A percentile compares a stretch with the other conserved stretches of the same genome.
Conservation (phyloP, 1,140 invertebrate genomes). For the Drosophila melanogaster region Release_6_plus_ISO1_MT NT_033779.5:21002501-21003000, state of each 20-base stretch:
- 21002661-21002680: slow-evolving; percentile 68
- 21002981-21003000: slow-evolving; percentile 20
- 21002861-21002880: slow-evolving; percentile 13
- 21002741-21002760: slow-evolving; percentile 33
- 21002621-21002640: slow-evolving; percentile 49
- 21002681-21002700: slow-evolving; percentile 59
- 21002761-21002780: slow-evolving; percentile 3
- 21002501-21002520: neutral
- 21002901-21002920: slow-evolving; percentile 6
- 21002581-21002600: slow-evolving; percentile 26
- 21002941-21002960: slow-evolving; percentile 57
- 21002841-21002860: slow-evolving; percentile 20
- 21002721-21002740: neutral
- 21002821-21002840: slow-evolving; percentile 25
- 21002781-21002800: slow-evolving; percentile 31
- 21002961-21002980: slow-evolving; percentile 50
- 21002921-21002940: slow-evolving; percentile 46
- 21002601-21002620: slow-evolving; percentile 7
- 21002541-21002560: slow-evolving; percentile 76
- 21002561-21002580: slow-evolving; percentile 79
- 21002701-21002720: slow-evolving; percentile 46
- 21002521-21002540: slow-evolving; percentile 56
- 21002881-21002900: slow-evolving; percentile 68
- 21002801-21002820: slow-evolving; percentile 56
- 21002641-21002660: slow-evolving; percentile 65